phyloP scores from a whole-genome alignment of 1,140 invertebrate genomes.

The Harpegnathos saltator region DNA sequence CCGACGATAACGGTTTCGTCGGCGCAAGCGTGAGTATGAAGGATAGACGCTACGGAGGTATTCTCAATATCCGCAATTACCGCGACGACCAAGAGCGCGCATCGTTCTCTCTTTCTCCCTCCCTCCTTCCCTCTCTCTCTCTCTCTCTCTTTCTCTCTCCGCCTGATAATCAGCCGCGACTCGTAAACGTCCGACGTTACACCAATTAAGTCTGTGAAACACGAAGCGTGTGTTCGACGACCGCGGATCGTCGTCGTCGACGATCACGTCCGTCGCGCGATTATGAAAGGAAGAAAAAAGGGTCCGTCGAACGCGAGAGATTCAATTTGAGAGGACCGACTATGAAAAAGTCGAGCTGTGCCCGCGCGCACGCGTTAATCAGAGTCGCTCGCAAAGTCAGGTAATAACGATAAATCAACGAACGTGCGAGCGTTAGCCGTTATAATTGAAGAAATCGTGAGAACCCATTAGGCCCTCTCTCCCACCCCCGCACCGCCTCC shows the following conservation, averaged over 20 bases:
- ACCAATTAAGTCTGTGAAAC: slow-evolving; percentile 33
- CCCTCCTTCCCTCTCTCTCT: too few species aligned
- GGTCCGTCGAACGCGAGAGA: neutral
- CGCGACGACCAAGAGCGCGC: slow-evolving; percentile 6
- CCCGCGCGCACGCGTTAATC: too few species aligned
- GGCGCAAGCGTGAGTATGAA: slow-evolving; percentile 21
- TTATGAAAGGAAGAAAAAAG: too few species aligned
- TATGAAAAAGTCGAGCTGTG: slow-evolving; percentile 21
- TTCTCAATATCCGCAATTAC: slow-evolving; percentile 44
- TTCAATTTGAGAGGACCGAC: neutral
- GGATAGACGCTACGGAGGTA: slow-evolving; percentile 28
- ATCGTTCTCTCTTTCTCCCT: slow-evolving; percentile 7
- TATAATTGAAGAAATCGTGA: slow-evolving; percentile 42
- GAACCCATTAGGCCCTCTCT: slow-evolving; percentile 29
- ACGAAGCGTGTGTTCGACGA: neutral
- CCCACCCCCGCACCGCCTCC: too few species aligned
- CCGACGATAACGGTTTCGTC: slow-evolving; percentile 47
- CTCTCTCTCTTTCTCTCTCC: neutral
- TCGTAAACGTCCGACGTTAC: slow-evolving; percentile 20
- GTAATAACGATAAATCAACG: slow-evolving; percentile 40
- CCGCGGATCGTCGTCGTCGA: neutral
- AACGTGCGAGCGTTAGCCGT: slow-evolving; percentile 14
- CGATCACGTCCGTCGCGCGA: too few species aligned
- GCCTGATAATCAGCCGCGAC: slow-evolving; percentile 13
- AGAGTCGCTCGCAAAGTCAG: neutral